Percentiles rank a stretch among this genome's conserved stretches.
Conservation (phyloP, 2,888 invertebrate species). For the Linnaemya tessellans region DNA sequence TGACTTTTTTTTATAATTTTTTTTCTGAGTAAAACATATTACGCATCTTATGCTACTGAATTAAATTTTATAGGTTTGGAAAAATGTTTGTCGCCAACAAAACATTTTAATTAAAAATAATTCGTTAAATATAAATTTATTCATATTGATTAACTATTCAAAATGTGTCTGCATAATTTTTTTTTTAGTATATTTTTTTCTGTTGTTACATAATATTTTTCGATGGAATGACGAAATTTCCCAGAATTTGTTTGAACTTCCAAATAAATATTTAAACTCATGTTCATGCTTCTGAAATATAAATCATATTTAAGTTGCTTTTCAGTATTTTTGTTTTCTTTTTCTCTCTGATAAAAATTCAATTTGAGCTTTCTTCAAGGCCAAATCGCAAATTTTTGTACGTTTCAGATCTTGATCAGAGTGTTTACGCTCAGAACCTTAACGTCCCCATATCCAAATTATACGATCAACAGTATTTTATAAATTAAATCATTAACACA, state of each 20-base stretch:
- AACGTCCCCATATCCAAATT: constrained; percentile 15
- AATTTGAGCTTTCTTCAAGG: constrained; percentile 44
- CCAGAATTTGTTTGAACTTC: constrained; percentile 11
- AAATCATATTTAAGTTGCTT: constrained; percentile 31
- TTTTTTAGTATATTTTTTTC: neutral
- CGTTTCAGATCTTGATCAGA: constrained; percentile 4
- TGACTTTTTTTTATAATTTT: no score
- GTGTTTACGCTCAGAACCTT: constrained; percentile 16
- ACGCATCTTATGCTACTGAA: no score
- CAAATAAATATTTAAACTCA: neutral
- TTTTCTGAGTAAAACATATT: no score
- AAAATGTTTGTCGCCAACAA: no score
- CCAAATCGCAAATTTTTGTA: constrained; percentile 1
- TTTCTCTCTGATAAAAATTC: constrained; percentile 14
- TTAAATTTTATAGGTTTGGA: no score
- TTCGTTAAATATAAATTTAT: constrained; percentile 38
- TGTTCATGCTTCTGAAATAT: constrained; percentile 15
- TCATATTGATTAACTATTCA: constrained; percentile 23
- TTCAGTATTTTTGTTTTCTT: neutral
- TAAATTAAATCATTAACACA: constrained; percentile 21
- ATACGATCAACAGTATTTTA: constrained; percentile 34
- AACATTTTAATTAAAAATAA: neutral
- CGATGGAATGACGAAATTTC: constrained; percentile 41
- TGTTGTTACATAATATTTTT: constrained; percentile 34
- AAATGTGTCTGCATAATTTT: neutral